Conservation (phyloP, 2,888 invertebrate genomes). For the Dynastes tityus region DNA sequence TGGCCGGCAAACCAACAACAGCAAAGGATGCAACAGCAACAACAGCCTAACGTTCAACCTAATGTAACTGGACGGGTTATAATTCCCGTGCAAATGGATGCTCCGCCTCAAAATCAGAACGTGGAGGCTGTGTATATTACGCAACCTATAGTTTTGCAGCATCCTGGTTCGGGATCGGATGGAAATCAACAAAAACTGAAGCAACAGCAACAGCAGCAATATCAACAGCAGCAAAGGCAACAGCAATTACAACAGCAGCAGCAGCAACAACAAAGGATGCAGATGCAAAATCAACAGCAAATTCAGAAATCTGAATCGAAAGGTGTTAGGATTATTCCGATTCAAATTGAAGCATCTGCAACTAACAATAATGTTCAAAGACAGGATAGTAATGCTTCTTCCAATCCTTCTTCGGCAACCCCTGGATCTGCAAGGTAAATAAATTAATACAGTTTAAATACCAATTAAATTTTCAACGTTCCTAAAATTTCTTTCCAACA, state of each 20-base stretch:
- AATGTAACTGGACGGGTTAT: constrained; percentile 49
- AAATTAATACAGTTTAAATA: no score
- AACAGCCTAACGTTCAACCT: constrained; percentile 49
- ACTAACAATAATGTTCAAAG: constrained; percentile 51
- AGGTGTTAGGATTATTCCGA: constrained; percentile 76
- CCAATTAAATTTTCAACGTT: no score
- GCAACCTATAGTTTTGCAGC: constrained; percentile 58
- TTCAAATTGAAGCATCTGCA: constrained; percentile 76
- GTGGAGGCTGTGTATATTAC: constrained; percentile 56
- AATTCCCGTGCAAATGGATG: constrained; percentile 51
- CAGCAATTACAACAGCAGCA: constrained; percentile 56
- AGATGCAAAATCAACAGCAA: constrained; percentile 30
- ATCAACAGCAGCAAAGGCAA: constrained; percentile 14
- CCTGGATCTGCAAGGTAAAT: constrained; percentile 53
- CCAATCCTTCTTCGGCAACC: constrained; percentile 48
- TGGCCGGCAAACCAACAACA: constrained; percentile 60
- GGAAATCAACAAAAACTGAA: constrained; percentile 43
- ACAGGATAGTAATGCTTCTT: constrained; percentile 48
- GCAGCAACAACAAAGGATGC: constrained; percentile 54
- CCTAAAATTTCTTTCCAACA: neutral
- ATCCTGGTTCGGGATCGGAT: constrained; percentile 52
- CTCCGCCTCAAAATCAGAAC: constrained; percentile 50
- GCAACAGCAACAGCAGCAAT: constrained; percentile 50
- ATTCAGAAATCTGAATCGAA: constrained; percentile 61
- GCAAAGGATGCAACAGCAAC: constrained; percentile 50